Evolutionary conservation across 2,797 vertebrate species (phyloP), one percentile per base, ranked within the genome.

Genomic region (Spinibarbus caldwelli): DNA sequence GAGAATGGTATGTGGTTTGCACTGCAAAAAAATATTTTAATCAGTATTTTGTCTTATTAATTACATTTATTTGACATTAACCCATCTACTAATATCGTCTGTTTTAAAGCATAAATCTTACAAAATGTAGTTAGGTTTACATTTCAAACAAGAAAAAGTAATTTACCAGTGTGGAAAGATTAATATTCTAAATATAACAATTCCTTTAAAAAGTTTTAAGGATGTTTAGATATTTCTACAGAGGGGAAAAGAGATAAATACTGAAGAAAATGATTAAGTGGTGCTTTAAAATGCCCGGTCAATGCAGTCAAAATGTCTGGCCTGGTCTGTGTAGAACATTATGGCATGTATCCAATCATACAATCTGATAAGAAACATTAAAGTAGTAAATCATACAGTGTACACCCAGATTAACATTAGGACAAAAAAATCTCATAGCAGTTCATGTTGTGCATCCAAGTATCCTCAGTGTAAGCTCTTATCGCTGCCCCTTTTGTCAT

Each of bases 401-500:
- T 59, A 59, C 54, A 78, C 75, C 36, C 75, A 36, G 34, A 59
- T 78, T 26, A 41, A 78, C 14, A 41, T 59, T 41, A 26, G 23
- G 23, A 59, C 15, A 57, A 59, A 59, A 31, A 64, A 26, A 41
- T 59, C 23, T 59, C 36, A 59, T 2, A 78, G 75, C 36, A 62
- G n/a, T 26, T 62, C 8, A 41, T 62, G 23, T 78, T 78, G 49
- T 54, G 47, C 31, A 6, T 77, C 23, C 31, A 57, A 26, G 34
- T 38, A 43, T 31, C 77, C 38, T 31, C 47, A n/a, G 12, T 26
- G 52, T 52, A n/a, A 73, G 76, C 38, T 67, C 31, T 47, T 47
- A 29, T 43, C 29, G 21, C 43, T 67, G 5, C 3, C 6, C 8
- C 12, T 52, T 49, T 21, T 54, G 11, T 94, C 93, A 94, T 6